Conservation (phyloP, 2,113 vertebrate genomes). For the Isurus oxyrinchus region DNA sequence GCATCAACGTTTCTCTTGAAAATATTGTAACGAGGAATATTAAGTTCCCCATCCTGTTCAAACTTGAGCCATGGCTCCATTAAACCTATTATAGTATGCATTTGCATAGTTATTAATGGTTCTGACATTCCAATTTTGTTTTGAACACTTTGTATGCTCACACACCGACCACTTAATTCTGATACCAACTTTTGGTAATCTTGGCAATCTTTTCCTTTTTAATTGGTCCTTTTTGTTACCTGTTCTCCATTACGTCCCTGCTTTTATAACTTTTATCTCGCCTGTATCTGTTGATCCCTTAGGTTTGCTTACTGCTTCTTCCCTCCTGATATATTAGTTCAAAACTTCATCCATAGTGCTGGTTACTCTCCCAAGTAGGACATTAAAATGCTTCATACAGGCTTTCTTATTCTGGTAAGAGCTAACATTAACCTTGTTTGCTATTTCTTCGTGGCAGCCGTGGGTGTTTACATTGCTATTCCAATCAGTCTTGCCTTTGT, state of each 20-base stretch:
- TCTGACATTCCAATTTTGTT: neutral
- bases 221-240: neutral
- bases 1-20: neutral
- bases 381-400: neutral
- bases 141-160: neutral
- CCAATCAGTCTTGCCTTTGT: slow-evolving; percentile 4
- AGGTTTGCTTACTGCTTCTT: neutral
- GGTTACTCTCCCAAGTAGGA: neutral
- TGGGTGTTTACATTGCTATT: neutral
- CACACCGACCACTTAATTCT: neutral
- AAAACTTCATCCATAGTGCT: neutral
- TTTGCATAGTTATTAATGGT: neutral
- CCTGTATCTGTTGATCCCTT: too few relatives aligned
- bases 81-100: neutral
- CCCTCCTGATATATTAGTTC: neutral
- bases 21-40: neutral
- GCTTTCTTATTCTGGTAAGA: neutral
- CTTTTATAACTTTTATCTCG: neutral
- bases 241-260: neutral
- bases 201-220: neutral
- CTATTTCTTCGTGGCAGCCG: neutral
- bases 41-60: neutral
- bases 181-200: neutral
- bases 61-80: neutral
- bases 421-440: neutral